These are phyloP conservation scores for Takifugu flavidus DNA, from an alignment of 2,113 vertebrate species.

Conservation along the genomic window DNA sequence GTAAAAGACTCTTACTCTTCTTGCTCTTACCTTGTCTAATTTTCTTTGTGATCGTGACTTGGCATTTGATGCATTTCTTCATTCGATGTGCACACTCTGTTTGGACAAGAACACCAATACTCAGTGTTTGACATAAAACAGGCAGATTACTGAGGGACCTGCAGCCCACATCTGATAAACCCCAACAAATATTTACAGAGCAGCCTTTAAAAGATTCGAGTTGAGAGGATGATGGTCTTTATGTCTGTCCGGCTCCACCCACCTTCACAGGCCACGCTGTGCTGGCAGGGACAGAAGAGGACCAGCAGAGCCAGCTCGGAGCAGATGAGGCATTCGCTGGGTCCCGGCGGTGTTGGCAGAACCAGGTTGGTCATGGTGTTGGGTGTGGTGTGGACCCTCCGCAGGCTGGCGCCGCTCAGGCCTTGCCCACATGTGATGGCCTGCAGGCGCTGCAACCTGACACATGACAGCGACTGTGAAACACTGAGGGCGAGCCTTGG, in stretches of 20 bases:
- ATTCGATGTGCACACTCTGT: slow-evolving; percentile 94
- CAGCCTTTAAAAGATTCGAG: no score
- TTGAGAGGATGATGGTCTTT: no score
- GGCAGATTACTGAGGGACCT: not conserved
- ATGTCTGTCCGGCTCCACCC: not conserved
- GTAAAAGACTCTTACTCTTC: not conserved
- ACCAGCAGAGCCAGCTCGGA: slow-evolving; percentile 91
- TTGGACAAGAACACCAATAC: slow-evolving; percentile 2
- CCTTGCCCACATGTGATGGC: slow-evolving; percentile 72
- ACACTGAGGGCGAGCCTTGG: not conserved
- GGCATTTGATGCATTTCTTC: slow-evolving; percentile 99
- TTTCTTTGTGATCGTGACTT: slow-evolving; percentile 93
- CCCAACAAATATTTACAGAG: no score
- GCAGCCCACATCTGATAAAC: no score
- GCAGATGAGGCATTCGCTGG: slow-evolving; percentile 96
- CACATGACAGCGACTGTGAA: not conserved
- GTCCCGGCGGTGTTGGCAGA: slow-evolving; percentile 72
- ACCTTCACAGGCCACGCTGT: slow-evolving; percentile 98
- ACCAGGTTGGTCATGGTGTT: slow-evolving; percentile 95
- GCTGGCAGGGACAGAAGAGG: slow-evolving; percentile 92
- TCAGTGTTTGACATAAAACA: not conserved
- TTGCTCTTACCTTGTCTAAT: slow-evolving; percentile 84
- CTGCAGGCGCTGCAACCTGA: slow-evolving; percentile 82
- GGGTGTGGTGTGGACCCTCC: slow-evolving; percentile 85
- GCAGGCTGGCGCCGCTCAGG: slow-evolving; percentile 76